Conservation (phyloP, 2,888 invertebrate genomes). For the Torymus auratus region DNA sequence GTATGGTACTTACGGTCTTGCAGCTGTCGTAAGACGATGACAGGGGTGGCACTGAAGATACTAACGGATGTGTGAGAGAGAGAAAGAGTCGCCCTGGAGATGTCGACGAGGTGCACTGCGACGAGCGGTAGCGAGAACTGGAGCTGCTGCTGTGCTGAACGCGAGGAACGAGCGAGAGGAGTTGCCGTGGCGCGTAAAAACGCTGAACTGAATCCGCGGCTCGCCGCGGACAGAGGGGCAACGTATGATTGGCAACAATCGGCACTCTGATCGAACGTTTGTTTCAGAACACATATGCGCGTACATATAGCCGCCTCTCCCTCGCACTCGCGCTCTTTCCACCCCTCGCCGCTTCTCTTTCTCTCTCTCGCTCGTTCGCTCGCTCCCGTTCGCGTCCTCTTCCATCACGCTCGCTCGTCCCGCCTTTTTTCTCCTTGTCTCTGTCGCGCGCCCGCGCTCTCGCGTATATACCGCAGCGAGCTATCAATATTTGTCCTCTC, state of each 20-base stretch:
- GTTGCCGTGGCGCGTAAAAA: slow-evolving; percentile 74
- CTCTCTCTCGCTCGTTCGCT: slow-evolving; percentile 14
- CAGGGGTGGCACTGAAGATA: too few species aligned
- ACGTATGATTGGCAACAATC: slow-evolving; percentile 77
- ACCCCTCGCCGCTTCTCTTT: slow-evolving; percentile 5
- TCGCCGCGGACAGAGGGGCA: slow-evolving; percentile 71
- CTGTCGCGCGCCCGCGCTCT: slow-evolving; percentile 28
- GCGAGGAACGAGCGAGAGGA: slow-evolving; percentile 5
- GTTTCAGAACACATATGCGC: slow-evolving; percentile 71
- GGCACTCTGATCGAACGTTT: slow-evolving; percentile 76
- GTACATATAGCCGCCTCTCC: slow-evolving; percentile 42
- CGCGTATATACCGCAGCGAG: slow-evolving; percentile 28
- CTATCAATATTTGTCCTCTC: slow-evolving; percentile 60
- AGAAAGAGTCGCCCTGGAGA: too few species aligned
- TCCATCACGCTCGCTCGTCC: slow-evolving; percentile 40
- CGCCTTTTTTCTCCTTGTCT: slow-evolving; percentile 34
- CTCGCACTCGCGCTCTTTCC: slow-evolving; percentile 26
- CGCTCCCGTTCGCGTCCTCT: slow-evolving; percentile 36
- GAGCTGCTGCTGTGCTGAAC: neutral
- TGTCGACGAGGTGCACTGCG: neutral
- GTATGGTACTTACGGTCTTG: too few species aligned
- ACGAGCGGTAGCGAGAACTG: neutral
- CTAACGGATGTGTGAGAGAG: too few species aligned
- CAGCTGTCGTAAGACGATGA: too few species aligned
- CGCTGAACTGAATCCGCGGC: slow-evolving; percentile 74